phyloP scores from a whole-genome alignment of 1,140 invertebrate species.

The Drosophila lacertosa region DNA sequence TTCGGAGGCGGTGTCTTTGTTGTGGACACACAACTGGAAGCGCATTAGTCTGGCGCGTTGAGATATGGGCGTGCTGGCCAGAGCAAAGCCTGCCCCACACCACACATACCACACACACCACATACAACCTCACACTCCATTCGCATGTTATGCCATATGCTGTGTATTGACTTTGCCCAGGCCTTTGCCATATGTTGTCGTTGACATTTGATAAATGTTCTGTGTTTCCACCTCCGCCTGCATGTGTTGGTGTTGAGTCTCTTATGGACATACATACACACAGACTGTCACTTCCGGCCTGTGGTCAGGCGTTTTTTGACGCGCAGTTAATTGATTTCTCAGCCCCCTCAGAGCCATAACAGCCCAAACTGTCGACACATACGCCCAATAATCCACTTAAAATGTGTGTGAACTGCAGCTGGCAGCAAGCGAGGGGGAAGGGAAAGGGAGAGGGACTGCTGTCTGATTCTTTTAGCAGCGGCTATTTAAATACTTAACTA shows the following conservation, averaged over 20 bases:
- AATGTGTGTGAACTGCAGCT: constrained; percentile 32
- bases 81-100: neutral
- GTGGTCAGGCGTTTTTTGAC: constrained; percentile 56
- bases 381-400: constrained; percentile 70
- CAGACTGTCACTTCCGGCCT: constrained; percentile 56
- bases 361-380: constrained; percentile 40
- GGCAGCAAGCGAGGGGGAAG: neutral
- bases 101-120: neutral
- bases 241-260: neutral
- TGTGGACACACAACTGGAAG: neutral
- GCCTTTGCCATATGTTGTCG: constrained; percentile 49
- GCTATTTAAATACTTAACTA: constrained; percentile 50
- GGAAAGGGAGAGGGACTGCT: neutral
- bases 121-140: neutral
- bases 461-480: constrained; percentile 21
- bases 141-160: constrained; percentile 40
- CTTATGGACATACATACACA: constrained; percentile 2
- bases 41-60: neutral
- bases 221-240: constrained; percentile 4
- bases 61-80: constrained; percentile 9
- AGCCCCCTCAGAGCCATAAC: constrained; percentile 33
- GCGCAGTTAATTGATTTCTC: constrained; percentile 78
- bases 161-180: constrained; percentile 27
- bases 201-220: constrained; percentile 75
- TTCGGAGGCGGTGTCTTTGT: constrained; percentile 7